A percentile compares a stretch with the other conserved stretches of the same genome.
These are phyloP conservation scores for Xerus inauris DNA, from an alignment of 2,113 vertebrate species.

Conservation along the genomic window DNA sequence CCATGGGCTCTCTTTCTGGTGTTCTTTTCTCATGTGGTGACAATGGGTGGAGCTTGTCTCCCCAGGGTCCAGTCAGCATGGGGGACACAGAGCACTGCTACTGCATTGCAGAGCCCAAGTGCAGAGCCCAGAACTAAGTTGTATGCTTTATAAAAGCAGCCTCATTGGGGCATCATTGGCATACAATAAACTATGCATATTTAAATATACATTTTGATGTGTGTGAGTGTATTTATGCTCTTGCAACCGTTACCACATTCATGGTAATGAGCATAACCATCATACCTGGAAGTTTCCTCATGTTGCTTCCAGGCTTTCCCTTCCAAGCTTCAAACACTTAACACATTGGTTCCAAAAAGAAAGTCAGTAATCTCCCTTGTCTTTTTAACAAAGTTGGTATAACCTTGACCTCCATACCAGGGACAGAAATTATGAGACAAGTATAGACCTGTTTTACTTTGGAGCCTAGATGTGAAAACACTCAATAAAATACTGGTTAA, in stretches of 20 bases:
- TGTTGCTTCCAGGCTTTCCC: neutral
- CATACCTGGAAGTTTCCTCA: neutral
- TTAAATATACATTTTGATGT: neutral
- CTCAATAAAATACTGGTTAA: neutral
- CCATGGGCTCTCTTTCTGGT: neutral
- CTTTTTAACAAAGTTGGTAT: neutral
- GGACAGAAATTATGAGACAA: neutral
- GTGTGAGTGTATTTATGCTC: neutral
- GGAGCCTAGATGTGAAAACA: neutral
- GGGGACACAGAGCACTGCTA: neutral
- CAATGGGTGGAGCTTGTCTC: neutral
- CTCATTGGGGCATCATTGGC: neutral
- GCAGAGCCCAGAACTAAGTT: neutral
- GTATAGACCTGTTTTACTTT: neutral
- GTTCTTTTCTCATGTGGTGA: neutral
- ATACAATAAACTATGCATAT: neutral
- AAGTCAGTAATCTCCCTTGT: neutral
- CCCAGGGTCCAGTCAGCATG: too few relatives aligned
- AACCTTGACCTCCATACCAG: neutral
- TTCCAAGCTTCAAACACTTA: neutral
- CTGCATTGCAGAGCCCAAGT: neutral
- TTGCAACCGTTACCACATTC: neutral
- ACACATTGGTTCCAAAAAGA: neutral
- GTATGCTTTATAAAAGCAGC: neutral
- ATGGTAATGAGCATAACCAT: too few relatives aligned